Conservation (phyloP, 2,888 invertebrate genomes). For the Zootermopsis nevadensis region DNA sequence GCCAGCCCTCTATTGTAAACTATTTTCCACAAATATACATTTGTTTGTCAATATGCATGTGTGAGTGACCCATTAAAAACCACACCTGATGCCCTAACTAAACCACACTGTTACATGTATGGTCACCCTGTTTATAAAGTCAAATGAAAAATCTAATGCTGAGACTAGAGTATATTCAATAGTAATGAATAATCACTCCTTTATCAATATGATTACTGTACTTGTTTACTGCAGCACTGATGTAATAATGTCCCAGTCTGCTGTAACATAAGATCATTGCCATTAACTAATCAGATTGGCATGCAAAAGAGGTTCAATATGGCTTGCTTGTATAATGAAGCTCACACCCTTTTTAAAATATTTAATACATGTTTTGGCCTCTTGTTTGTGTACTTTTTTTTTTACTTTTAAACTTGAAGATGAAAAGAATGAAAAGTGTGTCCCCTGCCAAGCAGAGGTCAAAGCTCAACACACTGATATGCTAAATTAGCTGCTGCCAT, state of each 20-base stretch:
- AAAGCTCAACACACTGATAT: constrained; percentile 60
- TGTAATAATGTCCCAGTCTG: constrained; percentile 16
- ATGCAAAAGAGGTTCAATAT: constrained; percentile 40
- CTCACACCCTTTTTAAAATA: constrained; percentile 33
- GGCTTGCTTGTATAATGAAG: constrained; percentile 37
- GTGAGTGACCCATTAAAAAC: neutral
- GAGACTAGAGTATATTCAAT: constrained; percentile 47
- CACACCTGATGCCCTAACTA: neutral
- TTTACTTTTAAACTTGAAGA: constrained; percentile 14
- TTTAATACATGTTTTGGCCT: constrained; percentile 28
- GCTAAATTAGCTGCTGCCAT: constrained; percentile 57
- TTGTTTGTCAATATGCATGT: neutral
- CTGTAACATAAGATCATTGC: constrained; percentile 29
- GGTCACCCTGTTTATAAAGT: constrained; percentile 15
- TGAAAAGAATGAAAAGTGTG: constrained; percentile 40
- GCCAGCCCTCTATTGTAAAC: neutral
- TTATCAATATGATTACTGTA: constrained; percentile 38
- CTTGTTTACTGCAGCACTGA: constrained; percentile 33
- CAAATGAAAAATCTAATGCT: constrained; percentile 39
- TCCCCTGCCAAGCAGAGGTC: constrained; percentile 37
- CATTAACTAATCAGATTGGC: constrained; percentile 37
- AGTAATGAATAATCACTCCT: constrained; percentile 37
- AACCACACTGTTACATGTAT: neutral
- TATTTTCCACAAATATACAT: neutral
- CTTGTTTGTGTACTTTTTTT: constrained; percentile 32